Percentiles rank a stretch among this genome's conserved stretches.
phyloP scores from a whole-genome alignment of 23 tunicate species.

The Styela plicata region DNA sequence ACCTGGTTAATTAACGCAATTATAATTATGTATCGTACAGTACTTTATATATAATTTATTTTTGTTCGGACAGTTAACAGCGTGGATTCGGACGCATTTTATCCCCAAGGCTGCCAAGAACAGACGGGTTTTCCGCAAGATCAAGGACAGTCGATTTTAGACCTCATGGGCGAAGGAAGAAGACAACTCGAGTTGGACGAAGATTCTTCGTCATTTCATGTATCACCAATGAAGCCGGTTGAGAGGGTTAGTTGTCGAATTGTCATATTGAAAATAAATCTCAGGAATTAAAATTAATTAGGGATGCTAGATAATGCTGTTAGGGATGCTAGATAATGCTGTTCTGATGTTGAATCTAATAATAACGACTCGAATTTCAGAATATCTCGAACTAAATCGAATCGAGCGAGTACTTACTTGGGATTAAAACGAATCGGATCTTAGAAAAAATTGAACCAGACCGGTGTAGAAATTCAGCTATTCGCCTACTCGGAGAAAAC shows the following conservation, averaged over 20 bases:
- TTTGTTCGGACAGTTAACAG: conserved; percentile 14
- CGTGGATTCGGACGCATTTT: conserved; percentile 3
- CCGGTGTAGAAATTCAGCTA: too few relatives aligned
- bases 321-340: too few relatives aligned
- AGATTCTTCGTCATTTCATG: conserved; percentile 4
- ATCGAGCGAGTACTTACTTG: too few relatives aligned
- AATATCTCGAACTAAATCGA: too few relatives aligned
- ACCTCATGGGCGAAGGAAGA: conserved; percentile 31
- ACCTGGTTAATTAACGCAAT: conserved; percentile 1
- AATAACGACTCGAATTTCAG: too few relatives aligned
- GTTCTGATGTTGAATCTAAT: too few relatives aligned
- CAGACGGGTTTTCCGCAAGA: not conserved
- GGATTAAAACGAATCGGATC: too few relatives aligned
- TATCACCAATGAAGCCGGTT: conserved; percentile 19
- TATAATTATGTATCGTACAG: not conserved
- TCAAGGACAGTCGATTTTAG: conserved; percentile 21
- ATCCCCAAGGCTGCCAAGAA: conserved; percentile 24
- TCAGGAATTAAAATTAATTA: too few relatives aligned
- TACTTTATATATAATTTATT: not conserved
- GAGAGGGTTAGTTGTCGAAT: conserved; percentile 6
- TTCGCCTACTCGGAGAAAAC: too few relatives aligned
- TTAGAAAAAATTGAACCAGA: too few relatives aligned
- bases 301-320: too few relatives aligned
- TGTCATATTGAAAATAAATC: too few relatives aligned
- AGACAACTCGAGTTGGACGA: not conserved